Percentiles rank a stretch among this genome's conserved stretches.
These are phyloP conservation scores for Tonatia bakeri DNA, from an alignment of 2,113 vertebrate species.

Conservation along the genomic window DNA sequence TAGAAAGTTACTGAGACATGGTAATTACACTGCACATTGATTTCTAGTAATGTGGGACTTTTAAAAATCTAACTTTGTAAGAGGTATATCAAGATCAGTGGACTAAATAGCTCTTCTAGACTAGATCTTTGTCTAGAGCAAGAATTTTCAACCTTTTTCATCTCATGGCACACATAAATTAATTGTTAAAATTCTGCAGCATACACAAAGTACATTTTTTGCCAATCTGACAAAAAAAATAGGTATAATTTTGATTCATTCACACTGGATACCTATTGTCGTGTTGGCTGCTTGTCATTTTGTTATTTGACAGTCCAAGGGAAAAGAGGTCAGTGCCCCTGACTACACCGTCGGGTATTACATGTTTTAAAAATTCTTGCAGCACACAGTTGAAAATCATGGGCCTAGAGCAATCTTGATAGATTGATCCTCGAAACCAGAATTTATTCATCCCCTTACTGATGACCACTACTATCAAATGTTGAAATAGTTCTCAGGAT, in stretches of 20 bases:
- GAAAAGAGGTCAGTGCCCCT: too few species aligned
- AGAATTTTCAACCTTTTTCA: background rate
- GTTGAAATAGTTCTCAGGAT: background rate
- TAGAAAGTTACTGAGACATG: background rate
- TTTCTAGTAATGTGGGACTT: background rate
- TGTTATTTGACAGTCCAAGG: background rate
- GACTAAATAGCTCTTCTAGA: background rate
- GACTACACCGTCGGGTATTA: too few species aligned
- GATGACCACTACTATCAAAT: background rate
- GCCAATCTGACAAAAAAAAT: background rate
- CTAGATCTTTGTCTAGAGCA: background rate
- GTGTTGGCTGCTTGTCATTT: background rate
- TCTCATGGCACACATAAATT: background rate
- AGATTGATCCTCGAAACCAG: background rate
- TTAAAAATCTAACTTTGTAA: background rate
- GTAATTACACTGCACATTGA: background rate
- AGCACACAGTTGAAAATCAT: background rate
- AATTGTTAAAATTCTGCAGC: background rate
- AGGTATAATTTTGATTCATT: background rate
- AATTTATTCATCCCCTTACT: background rate
- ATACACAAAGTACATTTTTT: background rate
- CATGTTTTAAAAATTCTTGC: too few species aligned
- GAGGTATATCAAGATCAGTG: background rate
- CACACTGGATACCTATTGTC: background rate
- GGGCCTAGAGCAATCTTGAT: background rate